Evolutionary conservation across 2,888 invertebrate genomes (phyloP).

Genomic region (Venusia cambrica): DNA sequence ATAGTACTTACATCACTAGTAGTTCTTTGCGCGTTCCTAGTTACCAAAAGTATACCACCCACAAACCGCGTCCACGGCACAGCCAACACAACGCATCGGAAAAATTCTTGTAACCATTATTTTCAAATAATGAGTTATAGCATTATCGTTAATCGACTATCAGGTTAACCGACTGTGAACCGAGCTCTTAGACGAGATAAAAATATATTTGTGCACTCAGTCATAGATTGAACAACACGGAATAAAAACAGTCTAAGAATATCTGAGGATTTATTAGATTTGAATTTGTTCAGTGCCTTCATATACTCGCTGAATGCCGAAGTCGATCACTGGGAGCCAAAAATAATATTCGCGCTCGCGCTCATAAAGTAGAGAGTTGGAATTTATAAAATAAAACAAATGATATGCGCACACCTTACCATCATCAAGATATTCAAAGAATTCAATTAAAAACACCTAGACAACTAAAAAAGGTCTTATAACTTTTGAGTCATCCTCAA

Average conservation of each 20-base stretch:
- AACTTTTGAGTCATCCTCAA: no score
- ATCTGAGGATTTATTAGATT: slow-evolving; percentile 43
- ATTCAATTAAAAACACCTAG: no score
- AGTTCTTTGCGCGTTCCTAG: slow-evolving; percentile 32
- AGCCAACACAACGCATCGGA: slow-evolving; percentile 32
- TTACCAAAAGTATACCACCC: slow-evolving; percentile 39
- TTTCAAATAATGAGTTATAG: slow-evolving; percentile 36
- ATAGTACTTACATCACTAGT: slow-evolving; percentile 23
- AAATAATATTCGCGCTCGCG: not conserved
- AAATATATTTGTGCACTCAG: slow-evolving; percentile 12
- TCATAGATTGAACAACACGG: slow-evolving; percentile 25
- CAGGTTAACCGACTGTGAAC: slow-evolving; percentile 18
- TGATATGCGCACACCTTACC: no score
- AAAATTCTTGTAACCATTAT: slow-evolving; percentile 42
- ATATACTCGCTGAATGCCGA: slow-evolving; percentile 29
- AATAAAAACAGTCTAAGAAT: slow-evolving; percentile 41
- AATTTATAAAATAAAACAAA: slow-evolving; percentile 1
- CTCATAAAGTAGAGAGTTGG: no score
- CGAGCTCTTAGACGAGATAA: slow-evolving; percentile 6
- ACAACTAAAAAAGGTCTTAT: no score
- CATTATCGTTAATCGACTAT: slow-evolving; percentile 28
- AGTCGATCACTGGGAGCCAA: slow-evolving; percentile 6
- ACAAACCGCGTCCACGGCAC: slow-evolving; percentile 35
- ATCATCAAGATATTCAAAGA: no score
- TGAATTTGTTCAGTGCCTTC: slow-evolving; percentile 41